Base-by-base conservation (phyloP, 2,888 invertebrate genomes). In the Chalcis sispes region DNA sequence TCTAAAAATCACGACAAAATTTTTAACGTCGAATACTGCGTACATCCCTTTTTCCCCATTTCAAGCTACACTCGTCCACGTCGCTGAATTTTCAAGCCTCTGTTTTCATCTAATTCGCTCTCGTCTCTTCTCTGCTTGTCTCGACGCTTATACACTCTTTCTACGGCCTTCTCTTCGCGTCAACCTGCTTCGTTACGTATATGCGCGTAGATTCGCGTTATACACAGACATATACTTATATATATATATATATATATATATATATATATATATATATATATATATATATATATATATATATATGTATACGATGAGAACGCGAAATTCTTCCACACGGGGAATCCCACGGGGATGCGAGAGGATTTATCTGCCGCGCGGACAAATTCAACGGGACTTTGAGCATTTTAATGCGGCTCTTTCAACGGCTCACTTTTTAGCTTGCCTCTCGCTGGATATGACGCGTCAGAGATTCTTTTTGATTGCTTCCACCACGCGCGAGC, bases 21-120 rank as follows among this genome's bases (percentile, higher is more conserved):
- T n/a, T n/a, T n/a, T n/a, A n/a, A n/a, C n/a, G n/a, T n/a, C n/a
- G n/a, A n/a, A n/a, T n/a, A n/a, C 0, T 48, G 46, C 29, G 64
- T 50, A 64, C 29, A 50, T 4, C 10, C 27, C 58, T 73, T 67
- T 42, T 32, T 54, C 27, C 7, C 42, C 40, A n/a, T n/a, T n/a
- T n/a, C n/a, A n/a, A n/a, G n/a, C 5, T 36, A 36, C 10, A 36
- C 36, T 36, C 10, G n/a, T 10, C 42, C 15, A 15, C 2, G 13
- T 58, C 13, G 15, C 61, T 70, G 54, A 54, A 64, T 70, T 67
- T 61, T 66, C 78, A 75, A 79, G 79, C 79, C 46, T 58, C 48
- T 42, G 61, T 59, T 50, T 46, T 46, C 46, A 36, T 72, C 46
- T 62, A 62, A 72, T 64, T 72, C 46, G 42, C 64, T 48, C 48